phyloP scores from a whole-genome alignment of 2,888 invertebrate genomes.

The Xylota sylvarum region DNA sequence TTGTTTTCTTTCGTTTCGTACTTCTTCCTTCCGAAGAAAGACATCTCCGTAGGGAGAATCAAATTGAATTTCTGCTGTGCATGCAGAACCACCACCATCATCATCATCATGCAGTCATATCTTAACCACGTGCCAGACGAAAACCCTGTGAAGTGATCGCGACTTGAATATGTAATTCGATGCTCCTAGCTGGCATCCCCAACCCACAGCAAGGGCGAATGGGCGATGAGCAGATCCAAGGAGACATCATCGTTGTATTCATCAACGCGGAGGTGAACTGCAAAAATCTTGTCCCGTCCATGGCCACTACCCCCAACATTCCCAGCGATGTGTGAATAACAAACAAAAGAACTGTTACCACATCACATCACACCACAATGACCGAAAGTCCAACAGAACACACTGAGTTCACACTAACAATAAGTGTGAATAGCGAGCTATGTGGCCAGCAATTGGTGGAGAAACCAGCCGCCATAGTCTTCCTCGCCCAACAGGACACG shows the following conservation, averaged over 20 bases:
- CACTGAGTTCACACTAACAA: conserved; percentile 20
- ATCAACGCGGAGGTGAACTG: conserved; percentile 65
- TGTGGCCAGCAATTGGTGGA: conserved; percentile 52
- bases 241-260: conserved; percentile 59
- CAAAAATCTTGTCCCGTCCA: conserved; percentile 39
- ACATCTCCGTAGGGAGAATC: conserved; percentile 64
- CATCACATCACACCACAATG: conserved; percentile 60
- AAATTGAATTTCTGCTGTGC: conserved; percentile 76
- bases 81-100: conserved; percentile 72
- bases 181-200: conserved; percentile 40
- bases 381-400: conserved; percentile 53
- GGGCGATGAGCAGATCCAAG: conserved; percentile 44
- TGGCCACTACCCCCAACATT: conserved; percentile 12
- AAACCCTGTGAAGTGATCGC: conserved; percentile 76
- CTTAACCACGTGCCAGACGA: conserved; percentile 75
- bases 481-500: conserved; percentile 45
- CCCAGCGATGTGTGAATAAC: conserved; percentile 25
- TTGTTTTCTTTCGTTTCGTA: conserved; percentile 26
- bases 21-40: conserved; percentile 45
- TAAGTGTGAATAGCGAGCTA: conserved; percentile 57
- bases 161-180: conserved; percentile 75
- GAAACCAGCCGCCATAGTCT: conserved; percentile 15
- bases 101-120: conserved; percentile 71
- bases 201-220: conserved; percentile 60
- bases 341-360: conserved; percentile 72